These are phyloP conservation scores for Caenorhabditis doughertyi DNA, from an alignment of 2,888 invertebrate species.

Conservation along the genomic window DNA sequence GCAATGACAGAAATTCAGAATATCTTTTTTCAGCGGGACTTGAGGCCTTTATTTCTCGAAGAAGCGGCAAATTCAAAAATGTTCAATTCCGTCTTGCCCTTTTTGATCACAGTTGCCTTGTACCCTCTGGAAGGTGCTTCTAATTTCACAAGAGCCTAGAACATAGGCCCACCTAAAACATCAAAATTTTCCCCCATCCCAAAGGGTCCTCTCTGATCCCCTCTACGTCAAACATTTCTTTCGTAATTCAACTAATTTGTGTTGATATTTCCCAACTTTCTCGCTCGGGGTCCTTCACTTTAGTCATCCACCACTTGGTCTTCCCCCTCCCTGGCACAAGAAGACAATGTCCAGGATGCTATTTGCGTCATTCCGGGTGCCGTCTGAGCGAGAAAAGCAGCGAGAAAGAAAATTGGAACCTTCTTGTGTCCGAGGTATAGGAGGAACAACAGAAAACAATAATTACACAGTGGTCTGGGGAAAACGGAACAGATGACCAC, in stretches of 20 bases:
- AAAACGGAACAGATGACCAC: constrained; percentile 33
- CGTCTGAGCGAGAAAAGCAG: no score
- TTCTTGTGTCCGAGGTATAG: neutral
- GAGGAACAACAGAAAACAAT: constrained; percentile 47
- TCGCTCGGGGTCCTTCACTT: neutral
- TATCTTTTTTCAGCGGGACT: no score
- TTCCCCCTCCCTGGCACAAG: neutral
- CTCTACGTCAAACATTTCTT: constrained; percentile 22
- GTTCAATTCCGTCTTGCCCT: no score
- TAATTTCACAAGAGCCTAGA: no score
- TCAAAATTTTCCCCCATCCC: neutral
- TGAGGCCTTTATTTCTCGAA: no score
- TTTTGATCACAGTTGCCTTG: no score
- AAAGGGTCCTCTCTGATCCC: neutral
- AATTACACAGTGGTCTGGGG: constrained; percentile 29
- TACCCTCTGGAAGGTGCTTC: no score
- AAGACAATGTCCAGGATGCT: constrained; percentile 1
- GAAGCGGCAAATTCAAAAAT: no score
- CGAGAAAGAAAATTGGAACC: constrained; percentile 1
- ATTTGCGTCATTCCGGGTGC: constrained; percentile 40
- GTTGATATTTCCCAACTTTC: neutral
- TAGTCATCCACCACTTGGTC: constrained; percentile 43
- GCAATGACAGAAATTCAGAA: no score
- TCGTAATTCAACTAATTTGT: constrained; percentile 43
- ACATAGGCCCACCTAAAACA: neutral